Evolutionary conservation across 2,888 invertebrate genomes (phyloP).

Genomic region (Polymixis lichenea): DNA sequence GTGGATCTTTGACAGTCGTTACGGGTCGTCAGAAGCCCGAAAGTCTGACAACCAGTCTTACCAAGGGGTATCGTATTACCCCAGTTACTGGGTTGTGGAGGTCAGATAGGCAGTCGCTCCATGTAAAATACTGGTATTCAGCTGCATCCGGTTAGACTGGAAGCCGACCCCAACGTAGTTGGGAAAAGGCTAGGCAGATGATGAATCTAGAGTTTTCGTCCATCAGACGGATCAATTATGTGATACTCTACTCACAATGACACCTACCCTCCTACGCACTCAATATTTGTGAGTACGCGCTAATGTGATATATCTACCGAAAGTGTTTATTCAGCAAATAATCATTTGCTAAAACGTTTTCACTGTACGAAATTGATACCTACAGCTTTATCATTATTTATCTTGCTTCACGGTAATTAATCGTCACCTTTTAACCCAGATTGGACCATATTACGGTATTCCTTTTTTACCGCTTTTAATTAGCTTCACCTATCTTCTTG

Average conservation of each 20-base stretch:
- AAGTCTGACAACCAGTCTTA: too few relatives aligned
- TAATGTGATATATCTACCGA: conserved; percentile 1
- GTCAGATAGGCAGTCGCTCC: too few relatives aligned
- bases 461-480: conserved; percentile 9
- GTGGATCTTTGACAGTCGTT: too few relatives aligned
- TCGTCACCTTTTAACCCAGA: conserved; percentile 25
- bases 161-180: too few relatives aligned
- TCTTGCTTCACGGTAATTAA: conserved; percentile 6
- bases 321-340: conserved; percentile 16
- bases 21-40: too few relatives aligned
- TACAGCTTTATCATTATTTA: conserved; percentile 16
- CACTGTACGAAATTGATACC: conserved; percentile 18
- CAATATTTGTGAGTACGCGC: neutral
- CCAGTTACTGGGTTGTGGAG: too few relatives aligned
- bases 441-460: neutral
- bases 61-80: too few relatives aligned
- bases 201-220: neutral
- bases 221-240: neutral
- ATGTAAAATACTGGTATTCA: too few relatives aligned
- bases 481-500: neutral
- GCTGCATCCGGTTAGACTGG: too few relatives aligned
- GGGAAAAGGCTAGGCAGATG: too few relatives aligned
- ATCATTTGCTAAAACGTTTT: conserved; percentile 37
- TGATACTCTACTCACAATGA: neutral
- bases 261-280: neutral